phyloP scores from a whole-genome alignment of 2,113 vertebrate genomes.

The Leptocoma aspasia region DNA sequence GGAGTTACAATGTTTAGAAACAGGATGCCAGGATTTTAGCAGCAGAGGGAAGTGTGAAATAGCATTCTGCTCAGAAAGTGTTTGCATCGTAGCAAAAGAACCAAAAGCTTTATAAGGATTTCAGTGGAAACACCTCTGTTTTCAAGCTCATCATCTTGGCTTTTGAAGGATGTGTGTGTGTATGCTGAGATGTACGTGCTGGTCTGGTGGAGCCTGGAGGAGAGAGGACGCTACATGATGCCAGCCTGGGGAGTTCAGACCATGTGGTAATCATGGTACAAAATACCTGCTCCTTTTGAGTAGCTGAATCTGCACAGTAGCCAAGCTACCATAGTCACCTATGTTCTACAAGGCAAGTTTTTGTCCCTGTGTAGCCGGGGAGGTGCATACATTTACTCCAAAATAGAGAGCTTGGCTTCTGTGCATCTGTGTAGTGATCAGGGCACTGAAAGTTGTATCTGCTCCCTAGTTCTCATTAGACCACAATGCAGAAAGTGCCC shows the following conservation, averaged over 20 bases:
- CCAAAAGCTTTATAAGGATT: background rate
- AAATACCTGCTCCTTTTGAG: background rate
- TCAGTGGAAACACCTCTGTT: background rate
- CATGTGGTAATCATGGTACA: background rate
- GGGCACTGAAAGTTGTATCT: background rate
- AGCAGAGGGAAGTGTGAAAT: background rate
- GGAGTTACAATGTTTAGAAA: background rate
- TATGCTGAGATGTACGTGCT: accelerated
- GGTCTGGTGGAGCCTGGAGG: accelerated
- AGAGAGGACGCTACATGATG: background rate
- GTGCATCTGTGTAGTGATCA: background rate
- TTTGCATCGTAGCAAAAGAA: background rate
- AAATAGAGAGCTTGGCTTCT: background rate
- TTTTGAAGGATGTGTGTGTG: background rate
- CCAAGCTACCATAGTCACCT: background rate
- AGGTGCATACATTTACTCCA: background rate
- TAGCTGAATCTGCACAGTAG: background rate
- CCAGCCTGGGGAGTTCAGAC: background rate
- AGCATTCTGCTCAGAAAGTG: background rate
- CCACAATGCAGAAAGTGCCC: background rate
- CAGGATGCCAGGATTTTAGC: background rate
- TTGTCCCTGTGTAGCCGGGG: background rate
- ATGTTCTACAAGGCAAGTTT: background rate
- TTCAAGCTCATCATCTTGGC: background rate
- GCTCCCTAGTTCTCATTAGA: background rate